These are phyloP conservation scores for Daubentonia madagascariensis DNA, from an alignment of 2,113 vertebrate species.

Conservation along the genomic window DNA sequence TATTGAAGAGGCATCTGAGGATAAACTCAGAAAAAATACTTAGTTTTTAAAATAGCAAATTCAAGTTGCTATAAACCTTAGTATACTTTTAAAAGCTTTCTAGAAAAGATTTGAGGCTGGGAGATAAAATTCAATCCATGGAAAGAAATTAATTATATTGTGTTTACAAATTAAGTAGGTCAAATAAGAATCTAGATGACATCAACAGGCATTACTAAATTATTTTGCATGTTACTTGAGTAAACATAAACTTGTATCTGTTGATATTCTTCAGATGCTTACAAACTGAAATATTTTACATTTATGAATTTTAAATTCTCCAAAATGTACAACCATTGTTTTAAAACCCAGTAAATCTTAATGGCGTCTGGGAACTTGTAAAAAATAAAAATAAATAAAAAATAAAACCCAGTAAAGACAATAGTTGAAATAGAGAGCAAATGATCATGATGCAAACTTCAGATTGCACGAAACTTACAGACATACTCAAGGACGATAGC, in stretches of 20 bases:
- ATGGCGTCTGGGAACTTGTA: no score
- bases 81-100: conserved; percentile 76
- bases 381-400: no score
- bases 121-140: conserved; percentile 74
- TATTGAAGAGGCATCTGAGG: conserved; percentile 71
- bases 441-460: neutral
- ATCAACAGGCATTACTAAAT: conserved; percentile 65
- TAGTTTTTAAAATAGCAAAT: conserved; percentile 79
- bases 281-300: neutral
- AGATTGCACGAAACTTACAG: neutral
- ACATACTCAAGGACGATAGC: neutral
- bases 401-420: neutral
- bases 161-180: conserved; percentile 79
- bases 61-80: conserved; percentile 76
- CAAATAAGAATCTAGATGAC: conserved; percentile 62
- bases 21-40: conserved; percentile 80
- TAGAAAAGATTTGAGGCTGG: conserved; percentile 73
- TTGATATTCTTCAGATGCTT: neutral
- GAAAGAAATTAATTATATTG: conserved; percentile 74
- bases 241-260: conserved; percentile 20
- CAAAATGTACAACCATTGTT: neutral
- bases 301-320: neutral
- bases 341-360: neutral
- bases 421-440: neutral
- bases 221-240: neutral